Percentiles rank a stretch among this genome's conserved stretches.
phyloP scores from a whole-genome alignment of 1,140 invertebrate genomes.

The roundworm (Caenorhabditis elegans) region DNA sequence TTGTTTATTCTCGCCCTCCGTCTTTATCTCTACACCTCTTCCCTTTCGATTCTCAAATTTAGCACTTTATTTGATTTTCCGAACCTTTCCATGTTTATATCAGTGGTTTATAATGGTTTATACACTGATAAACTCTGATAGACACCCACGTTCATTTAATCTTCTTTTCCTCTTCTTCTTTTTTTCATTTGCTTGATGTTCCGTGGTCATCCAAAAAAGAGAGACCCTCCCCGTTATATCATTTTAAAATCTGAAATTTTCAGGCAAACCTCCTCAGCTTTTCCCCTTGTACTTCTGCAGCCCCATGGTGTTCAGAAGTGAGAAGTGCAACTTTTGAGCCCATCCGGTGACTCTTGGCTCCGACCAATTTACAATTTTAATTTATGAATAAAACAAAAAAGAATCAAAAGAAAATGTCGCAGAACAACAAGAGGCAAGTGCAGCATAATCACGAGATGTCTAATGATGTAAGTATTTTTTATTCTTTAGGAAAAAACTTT shows the following conservation, averaged over 20 bases:
- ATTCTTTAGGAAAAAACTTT: no score
- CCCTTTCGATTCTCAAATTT: no score
- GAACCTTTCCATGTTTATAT: not conserved
- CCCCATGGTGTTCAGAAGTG: not conserved
- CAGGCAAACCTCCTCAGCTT: not conserved
- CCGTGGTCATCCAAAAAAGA: not conserved
- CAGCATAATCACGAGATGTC: not conserved
- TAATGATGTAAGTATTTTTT: not conserved
- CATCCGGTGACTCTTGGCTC: not conserved
- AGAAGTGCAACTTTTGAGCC: conserved; percentile 4
- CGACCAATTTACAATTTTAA: not conserved
- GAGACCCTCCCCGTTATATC: not conserved
- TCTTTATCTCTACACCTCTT: no score
- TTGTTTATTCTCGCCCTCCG: no score
- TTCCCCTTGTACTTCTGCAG: not conserved
- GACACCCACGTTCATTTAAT: conserved; percentile 18
- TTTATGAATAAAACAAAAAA: conserved; percentile 26
- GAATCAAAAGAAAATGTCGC: conserved; percentile 15
- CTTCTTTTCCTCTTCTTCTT: not conserved
- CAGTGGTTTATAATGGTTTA: not conserved
- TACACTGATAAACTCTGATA: conserved; percentile 2
- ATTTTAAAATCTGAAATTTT: not conserved
- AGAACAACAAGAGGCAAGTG: conserved; percentile 9
- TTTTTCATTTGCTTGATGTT: not conserved
- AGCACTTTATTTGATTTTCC: not conserved